A percentile compares a stretch with the other conserved stretches of the same genome.
These are phyloP conservation scores for Deroplatys truncata DNA, from an alignment of 2,888 invertebrate genomes.

Conservation along the genomic window DNA sequence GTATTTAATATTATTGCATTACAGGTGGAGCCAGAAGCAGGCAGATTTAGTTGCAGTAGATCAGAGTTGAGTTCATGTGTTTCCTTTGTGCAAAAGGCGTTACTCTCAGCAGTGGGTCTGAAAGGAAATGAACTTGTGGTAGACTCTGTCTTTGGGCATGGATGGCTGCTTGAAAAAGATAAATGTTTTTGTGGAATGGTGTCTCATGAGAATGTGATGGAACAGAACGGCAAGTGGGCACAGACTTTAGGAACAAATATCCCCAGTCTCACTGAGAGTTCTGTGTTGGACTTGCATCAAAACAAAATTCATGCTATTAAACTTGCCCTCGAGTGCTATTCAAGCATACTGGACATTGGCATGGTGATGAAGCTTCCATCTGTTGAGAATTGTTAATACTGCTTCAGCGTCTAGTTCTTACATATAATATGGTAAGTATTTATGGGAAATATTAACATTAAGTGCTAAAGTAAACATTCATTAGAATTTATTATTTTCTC, in stretches of 20 bases:
- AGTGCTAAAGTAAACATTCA: too few species aligned
- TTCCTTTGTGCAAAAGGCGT: constrained; percentile 19
- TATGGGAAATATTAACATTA: too few species aligned
- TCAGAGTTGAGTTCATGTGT: constrained; percentile 14
- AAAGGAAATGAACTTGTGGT: background rate
- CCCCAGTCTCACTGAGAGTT: background rate
- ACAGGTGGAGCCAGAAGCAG: background rate
- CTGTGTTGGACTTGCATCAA: constrained; percentile 13
- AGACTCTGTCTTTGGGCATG: constrained; percentile 23
- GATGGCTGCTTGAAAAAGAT: constrained; percentile 1
- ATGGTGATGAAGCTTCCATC: background rate
- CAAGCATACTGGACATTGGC: constrained; percentile 19
- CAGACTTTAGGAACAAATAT: background rate
- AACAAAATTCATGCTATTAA: constrained; percentile 24
- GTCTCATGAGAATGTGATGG: background rate
- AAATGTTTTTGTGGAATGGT: constrained; percentile 23
- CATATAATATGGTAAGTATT: too few species aligned
- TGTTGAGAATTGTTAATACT: background rate
- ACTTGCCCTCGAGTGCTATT: constrained; percentile 17
- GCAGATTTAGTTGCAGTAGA: background rate
- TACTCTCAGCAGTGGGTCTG: constrained; percentile 19
- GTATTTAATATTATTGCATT: background rate
- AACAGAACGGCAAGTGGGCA: background rate
- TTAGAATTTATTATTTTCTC: too few species aligned
- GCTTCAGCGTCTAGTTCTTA: too few species aligned